These are phyloP conservation scores for Pegea sp. DNA, from an alignment of 23 tunicate species.

Conservation along the genomic window DNA sequence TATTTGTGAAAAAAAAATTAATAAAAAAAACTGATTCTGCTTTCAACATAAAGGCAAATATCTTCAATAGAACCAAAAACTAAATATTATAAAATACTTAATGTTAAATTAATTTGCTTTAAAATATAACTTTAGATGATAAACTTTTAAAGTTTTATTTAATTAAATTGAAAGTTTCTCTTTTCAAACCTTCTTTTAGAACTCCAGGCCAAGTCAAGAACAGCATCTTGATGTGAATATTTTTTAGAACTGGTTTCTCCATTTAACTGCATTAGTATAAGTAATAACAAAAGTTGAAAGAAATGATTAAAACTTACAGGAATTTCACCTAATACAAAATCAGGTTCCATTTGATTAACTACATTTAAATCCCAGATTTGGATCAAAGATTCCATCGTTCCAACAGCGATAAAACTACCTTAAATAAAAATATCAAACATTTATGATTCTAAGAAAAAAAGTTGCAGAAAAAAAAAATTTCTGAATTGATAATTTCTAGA, in stretches of 20 bases:
- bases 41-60: neutral
- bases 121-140: no score
- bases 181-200: neutral
- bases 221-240: conserved; percentile 55
- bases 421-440: neutral
- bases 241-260: neutral
- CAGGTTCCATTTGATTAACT: conserved; percentile 55
- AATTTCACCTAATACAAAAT: conserved; percentile 24
- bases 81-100: no score
- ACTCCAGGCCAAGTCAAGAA: conserved; percentile 54
- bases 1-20: neutral
- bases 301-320: conserved; percentile 2
- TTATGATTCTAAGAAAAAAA: no score
- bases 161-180: no score
- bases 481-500: no score
- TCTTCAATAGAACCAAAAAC: neutral
- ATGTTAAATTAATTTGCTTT: no score
- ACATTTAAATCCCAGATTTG: conserved; percentile 75
- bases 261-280: no score
- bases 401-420: conserved; percentile 82
- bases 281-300: no score
- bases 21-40: neutral
- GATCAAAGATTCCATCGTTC: conserved; percentile 51
- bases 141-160: no score
- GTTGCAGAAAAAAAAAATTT: no score